These are phyloP conservation scores for Odontomyia ornata DNA, from an alignment of 2,888 invertebrate genomes.

Conservation along the genomic window DNA sequence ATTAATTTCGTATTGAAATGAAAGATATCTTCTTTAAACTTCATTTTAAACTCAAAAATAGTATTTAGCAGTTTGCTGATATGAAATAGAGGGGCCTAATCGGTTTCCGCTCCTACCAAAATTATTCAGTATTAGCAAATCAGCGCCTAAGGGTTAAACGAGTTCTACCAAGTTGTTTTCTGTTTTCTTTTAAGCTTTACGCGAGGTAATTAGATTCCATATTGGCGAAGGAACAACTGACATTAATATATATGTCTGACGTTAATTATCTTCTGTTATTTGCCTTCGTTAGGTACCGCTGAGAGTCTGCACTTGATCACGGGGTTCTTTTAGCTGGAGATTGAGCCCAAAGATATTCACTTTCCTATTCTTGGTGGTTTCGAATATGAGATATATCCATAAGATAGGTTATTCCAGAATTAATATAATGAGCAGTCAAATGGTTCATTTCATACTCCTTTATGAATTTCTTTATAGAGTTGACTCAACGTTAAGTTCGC, in stretches of 20 bases:
- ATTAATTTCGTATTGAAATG: not conserved
- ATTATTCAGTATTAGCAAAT: too few relatives aligned
- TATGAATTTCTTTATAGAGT: slow-evolving; percentile 5
- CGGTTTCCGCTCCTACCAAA: too few relatives aligned
- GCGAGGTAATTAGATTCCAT: slow-evolving; percentile 55
- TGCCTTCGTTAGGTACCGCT: slow-evolving; percentile 54
- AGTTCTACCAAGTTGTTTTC: not conserved
- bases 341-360: not conserved
- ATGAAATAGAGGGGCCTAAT: too few relatives aligned
- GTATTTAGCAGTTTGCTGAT: too few relatives aligned
- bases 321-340: not conserved
- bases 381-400: not conserved
- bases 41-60: too few relatives aligned
- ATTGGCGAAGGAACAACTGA: slow-evolving; percentile 53
- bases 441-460: not conserved
- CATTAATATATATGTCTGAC: slow-evolving; percentile 55
- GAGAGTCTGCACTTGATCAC: slow-evolving; percentile 37
- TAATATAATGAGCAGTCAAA: slow-evolving; percentile 27
- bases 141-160: not conserved
- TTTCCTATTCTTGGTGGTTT: not conserved
- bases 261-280: slow-evolving; percentile 55
- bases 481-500: too few relatives aligned
- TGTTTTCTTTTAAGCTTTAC: slow-evolving; percentile 22
- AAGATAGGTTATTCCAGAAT: not conserved
- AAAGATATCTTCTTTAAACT: not conserved